Evolutionary conservation across 2,797 vertebrate species (phyloP).

Genomic region (Urocyon cinereoargenteus): DNA sequence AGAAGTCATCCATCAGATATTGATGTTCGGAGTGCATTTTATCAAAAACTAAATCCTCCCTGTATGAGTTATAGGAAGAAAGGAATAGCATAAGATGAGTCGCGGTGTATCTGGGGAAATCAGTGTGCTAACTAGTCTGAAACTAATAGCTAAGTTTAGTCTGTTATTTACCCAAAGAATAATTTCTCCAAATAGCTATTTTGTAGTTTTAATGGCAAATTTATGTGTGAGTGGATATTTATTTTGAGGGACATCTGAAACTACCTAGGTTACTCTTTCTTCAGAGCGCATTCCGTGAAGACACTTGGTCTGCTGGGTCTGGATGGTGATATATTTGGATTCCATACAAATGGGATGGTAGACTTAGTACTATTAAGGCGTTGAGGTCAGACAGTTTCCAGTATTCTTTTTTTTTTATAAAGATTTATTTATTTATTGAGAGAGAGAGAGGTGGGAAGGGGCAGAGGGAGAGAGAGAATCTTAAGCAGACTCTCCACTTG

Average conservation of each 20-base stretch:
- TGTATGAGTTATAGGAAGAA: background rate
- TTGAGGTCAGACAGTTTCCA: background rate
- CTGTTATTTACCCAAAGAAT: background rate
- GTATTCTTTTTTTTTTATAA: background rate
- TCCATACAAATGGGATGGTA: background rate
- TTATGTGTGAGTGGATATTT: background rate
- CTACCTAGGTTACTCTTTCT: background rate
- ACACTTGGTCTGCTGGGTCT: too few species aligned
- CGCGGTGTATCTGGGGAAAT: background rate
- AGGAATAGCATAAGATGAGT: background rate
- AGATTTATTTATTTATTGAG: background rate
- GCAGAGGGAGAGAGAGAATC: background rate
- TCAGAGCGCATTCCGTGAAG: background rate
- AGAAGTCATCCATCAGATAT: background rate
- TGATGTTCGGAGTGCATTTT: background rate
- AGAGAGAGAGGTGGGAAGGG: background rate
- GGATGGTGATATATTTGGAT: fast-evolving
- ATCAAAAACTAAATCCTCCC: background rate
- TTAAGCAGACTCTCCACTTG: background rate
- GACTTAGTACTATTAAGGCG: background rate
- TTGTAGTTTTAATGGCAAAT: background rate
- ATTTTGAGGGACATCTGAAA: background rate
- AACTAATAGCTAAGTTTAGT: background rate
- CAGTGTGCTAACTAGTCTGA: background rate
- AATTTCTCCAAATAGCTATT: background rate